Base-by-base conservation (phyloP, 1,140 invertebrate species). In the Zaprionus camerounensis region DNA sequence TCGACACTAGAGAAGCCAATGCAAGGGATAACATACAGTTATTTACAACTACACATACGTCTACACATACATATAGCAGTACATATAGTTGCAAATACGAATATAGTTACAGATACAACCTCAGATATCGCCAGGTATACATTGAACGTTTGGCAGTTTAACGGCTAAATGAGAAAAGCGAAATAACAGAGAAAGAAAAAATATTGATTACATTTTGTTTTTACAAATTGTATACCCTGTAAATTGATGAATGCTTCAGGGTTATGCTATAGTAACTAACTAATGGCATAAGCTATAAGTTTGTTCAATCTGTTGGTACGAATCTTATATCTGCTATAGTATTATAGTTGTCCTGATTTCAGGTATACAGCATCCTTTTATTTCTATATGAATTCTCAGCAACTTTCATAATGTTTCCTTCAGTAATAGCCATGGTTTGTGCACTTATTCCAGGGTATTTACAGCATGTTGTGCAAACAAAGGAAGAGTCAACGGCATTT, bases 401-500 rank as follows among this genome's bases (percentile, higher is more conserved):
- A 22, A 58, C 6, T 58, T 36, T 58, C 4, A 38, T n/a, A 22
- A 24, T 5, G n/a, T 1, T 51, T 13, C 0, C 20, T 0, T n/a
- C 17, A 38, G 9, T 5, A 17, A 24, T 31, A 1, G 22, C n/a
- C 2, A 34, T 36, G 28, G 38, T 22, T 13, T 7, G 6, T n/a
- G 26, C 22, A 26, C 34, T 9, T 26, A n/a, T 11, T 13, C 7
- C 51, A 46, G 34, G n/a, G 34, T 41, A 44, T 63, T 22, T 2
- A 5, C 2, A 11, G 17, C 11, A 46, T 63, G 1, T 38, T n/a
- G 9, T 15, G 9, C 51, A 55, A 41, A 59, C 59, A 69, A 44
- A 67, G 7, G 20, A 24, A 65, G 53, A 38, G 61, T 79, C 68
- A 84, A 84, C 66, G 73, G 58, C 73, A 74, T 84, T 84, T 84